Percentiles rank a stretch among this genome's conserved stretches.
Conservation (phyloP, 2,888 invertebrate species). For the Agrotis puta region DNA sequence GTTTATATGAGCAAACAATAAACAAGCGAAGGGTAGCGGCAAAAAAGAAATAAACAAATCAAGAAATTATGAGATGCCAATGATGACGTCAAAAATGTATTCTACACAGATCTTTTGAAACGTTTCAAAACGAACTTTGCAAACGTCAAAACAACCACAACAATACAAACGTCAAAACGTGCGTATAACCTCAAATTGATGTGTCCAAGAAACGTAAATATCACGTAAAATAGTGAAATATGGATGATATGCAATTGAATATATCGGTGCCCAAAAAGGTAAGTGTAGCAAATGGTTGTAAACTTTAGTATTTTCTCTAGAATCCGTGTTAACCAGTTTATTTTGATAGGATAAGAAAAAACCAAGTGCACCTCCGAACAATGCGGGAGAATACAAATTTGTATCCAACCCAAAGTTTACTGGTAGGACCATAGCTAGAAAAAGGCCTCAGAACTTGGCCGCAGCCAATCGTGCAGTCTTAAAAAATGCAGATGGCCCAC, state of each 20-base stretch:
- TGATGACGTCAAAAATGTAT: too few species aligned
- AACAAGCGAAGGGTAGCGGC: too few species aligned
- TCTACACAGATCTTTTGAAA: too few species aligned
- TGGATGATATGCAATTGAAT: conserved; percentile 90
- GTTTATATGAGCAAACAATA: too few species aligned
- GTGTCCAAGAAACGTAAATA: conserved; percentile 51
- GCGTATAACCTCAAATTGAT: conserved; percentile 75
- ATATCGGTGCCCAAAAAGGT: conserved; percentile 83
- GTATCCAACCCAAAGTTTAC: conserved; percentile 82
- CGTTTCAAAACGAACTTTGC: conserved; percentile 49
- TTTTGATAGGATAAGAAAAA: conserved; percentile 76
- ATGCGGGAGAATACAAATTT: conserved; percentile 84
- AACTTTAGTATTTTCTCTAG: background rate
- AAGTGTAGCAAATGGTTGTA: conserved; percentile 48
- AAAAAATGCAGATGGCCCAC: conserved; percentile 75
- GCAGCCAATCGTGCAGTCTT: conserved; percentile 67
- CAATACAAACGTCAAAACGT: conserved; percentile 67
- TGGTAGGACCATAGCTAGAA: conserved; percentile 87
- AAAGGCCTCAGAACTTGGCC: conserved; percentile 78
- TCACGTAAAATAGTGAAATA: conserved; percentile 62
- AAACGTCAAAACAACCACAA: conserved; percentile 60
- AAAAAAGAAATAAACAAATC: too few species aligned
- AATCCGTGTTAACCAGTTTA: conserved; percentile 17
- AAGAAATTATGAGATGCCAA: too few species aligned
- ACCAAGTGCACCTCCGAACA: conserved; percentile 69